Evolutionary conservation across 2,888 invertebrate genomes (phyloP).

Genomic region (Pterobdella sp.): DNA sequence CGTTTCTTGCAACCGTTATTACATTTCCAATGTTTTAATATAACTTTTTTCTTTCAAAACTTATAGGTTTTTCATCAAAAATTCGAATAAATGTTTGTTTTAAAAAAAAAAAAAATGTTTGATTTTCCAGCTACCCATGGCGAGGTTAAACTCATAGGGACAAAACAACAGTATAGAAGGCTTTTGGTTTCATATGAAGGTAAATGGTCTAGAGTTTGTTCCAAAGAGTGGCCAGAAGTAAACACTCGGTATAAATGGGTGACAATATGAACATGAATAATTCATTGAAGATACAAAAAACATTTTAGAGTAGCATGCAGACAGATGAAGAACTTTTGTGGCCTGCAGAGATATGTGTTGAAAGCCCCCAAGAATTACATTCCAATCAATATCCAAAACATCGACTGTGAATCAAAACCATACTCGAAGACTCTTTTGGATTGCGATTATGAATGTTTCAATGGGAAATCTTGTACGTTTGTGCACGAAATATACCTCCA

Average conservation of each 20-base stretch:
- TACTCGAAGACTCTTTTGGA: neutral
- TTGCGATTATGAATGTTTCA: neutral
- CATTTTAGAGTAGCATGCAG: neutral
- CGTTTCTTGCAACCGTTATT: neutral
- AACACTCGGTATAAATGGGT: neutral
- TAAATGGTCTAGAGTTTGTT: neutral
- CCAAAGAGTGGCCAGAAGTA: conserved; percentile 7
- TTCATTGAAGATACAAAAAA: neutral
- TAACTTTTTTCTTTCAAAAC: neutral
- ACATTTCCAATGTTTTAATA: neutral
- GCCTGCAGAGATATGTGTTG: neutral
- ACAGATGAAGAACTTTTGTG: neutral
- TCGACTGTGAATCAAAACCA: neutral
- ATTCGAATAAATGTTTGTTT: neutral
- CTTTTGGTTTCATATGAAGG: neutral
- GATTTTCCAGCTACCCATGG: neutral
- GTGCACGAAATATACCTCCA: neutral
- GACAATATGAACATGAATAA: neutral
- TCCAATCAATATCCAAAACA: neutral
- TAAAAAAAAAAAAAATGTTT: neutral
- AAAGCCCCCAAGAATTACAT: neutral
- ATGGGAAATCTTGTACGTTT: neutral
- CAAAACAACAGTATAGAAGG: neutral
- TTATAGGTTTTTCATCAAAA: neutral
- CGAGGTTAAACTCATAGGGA: neutral